phyloP scores from a whole-genome alignment of 2,888 invertebrate species.

The Pelosia muscerda region DNA sequence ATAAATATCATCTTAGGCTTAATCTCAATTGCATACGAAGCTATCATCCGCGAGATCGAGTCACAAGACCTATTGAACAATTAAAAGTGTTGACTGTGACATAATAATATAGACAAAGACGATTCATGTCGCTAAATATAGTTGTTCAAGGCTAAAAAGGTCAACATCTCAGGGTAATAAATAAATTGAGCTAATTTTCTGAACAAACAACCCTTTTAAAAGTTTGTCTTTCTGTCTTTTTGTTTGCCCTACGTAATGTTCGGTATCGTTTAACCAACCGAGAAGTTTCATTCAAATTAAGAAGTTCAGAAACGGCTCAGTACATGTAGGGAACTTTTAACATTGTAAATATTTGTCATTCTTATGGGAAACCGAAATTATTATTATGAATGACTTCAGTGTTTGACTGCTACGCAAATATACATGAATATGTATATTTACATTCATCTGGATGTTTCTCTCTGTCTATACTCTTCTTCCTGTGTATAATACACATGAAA shows the following conservation, averaged over 20 bases:
- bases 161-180: background rate
- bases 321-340: no score
- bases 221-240: background rate
- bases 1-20: background rate
- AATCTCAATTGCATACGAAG: background rate
- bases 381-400: no score
- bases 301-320: background rate
- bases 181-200: background rate
- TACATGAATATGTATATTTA: no score
- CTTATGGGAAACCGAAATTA: no score
- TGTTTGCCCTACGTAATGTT: conserved; percentile 1
- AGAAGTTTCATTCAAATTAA: background rate
- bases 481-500: no score
- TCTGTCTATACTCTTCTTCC: no score
- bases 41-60: background rate
- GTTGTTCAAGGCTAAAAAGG: background rate
- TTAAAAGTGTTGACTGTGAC: background rate
- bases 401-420: no score
- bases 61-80: no score
- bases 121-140: background rate
- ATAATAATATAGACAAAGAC: background rate
- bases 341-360: no score
- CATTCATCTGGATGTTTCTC: no score
- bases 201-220: background rate
- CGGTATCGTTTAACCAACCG: background rate